These are phyloP conservation scores for Diadegma fenestrale DNA, from an alignment of 2,888 invertebrate species.

Conservation along the genomic window DNA sequence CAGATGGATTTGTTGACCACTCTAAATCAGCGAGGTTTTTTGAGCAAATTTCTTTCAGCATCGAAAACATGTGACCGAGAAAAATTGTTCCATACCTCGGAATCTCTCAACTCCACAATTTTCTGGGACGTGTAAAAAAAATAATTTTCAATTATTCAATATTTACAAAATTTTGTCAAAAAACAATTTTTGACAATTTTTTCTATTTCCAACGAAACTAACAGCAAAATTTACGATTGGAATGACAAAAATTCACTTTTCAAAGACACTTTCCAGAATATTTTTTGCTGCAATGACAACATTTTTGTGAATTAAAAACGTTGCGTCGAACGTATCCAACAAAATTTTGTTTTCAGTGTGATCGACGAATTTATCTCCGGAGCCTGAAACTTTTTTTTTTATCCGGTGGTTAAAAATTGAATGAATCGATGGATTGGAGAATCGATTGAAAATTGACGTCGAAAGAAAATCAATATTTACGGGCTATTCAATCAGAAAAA, in stretches of 20 bases:
- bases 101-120: neutral
- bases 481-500: neutral
- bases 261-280: too few relatives aligned
- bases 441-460: constrained; percentile 6
- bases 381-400: neutral
- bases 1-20: constrained; percentile 36
- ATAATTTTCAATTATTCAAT: too few relatives aligned
- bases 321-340: too few relatives aligned
- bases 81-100: constrained; percentile 20
- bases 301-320: too few relatives aligned
- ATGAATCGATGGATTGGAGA: neutral
- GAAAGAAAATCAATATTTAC: constrained; percentile 30
- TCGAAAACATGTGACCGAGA: constrained; percentile 4
- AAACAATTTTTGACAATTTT: too few relatives aligned
- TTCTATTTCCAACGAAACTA: too few relatives aligned
- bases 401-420: neutral
- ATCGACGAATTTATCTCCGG: too few relatives aligned
- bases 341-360: too few relatives aligned
- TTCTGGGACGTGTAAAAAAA: neutral
- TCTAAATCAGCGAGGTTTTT: constrained; percentile 8
- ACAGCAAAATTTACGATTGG: too few relatives aligned
- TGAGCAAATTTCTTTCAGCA: constrained; percentile 6
- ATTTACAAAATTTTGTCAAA: too few relatives aligned
- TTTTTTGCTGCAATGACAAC: too few relatives aligned
- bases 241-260: too few relatives aligned